Conservation (phyloP, 2,888 invertebrate genomes). For the Trisateles emortualis region DNA sequence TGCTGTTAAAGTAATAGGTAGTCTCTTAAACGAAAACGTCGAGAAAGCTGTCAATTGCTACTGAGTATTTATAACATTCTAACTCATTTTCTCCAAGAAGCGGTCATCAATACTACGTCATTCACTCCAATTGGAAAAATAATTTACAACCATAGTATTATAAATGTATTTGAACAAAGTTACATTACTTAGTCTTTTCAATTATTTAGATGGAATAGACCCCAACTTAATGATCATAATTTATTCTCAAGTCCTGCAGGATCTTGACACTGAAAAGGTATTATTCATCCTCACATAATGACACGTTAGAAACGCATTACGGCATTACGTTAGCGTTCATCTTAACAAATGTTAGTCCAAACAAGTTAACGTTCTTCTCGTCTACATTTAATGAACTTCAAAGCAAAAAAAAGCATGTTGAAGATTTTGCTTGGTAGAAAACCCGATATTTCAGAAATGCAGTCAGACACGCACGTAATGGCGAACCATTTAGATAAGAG, state of each 20-base stretch:
- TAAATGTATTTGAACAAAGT: neutral
- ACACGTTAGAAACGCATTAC: slow-evolving; percentile 1
- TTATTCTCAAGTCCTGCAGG: slow-evolving; percentile 4
- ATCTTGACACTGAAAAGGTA: neutral
- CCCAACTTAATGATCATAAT: neutral
- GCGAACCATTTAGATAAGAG: slow-evolving; percentile 1
- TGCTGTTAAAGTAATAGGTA: too few relatives aligned
- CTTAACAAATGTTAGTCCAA: neutral
- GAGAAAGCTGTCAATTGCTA: slow-evolving; percentile 2
- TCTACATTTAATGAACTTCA: neutral
- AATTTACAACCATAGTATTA: neutral
- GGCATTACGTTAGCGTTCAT: neutral
- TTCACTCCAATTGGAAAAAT: neutral
- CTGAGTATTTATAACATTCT: slow-evolving; percentile 7
- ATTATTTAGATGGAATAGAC: neutral
- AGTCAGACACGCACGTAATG: neutral
- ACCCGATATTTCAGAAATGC: neutral
- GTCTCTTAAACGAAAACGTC: too few relatives aligned
- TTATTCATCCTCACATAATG: slow-evolving; percentile 1
- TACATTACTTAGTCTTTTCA: neutral
- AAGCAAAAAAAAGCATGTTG: neutral
- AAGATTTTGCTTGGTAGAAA: neutral
- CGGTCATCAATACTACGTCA: neutral
- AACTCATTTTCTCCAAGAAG: neutral
- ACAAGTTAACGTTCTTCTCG: neutral